Evolutionary conservation across 64 coral and sea anemone genomes (phyloP).

Genomic region (Acropora yongei): DNA sequence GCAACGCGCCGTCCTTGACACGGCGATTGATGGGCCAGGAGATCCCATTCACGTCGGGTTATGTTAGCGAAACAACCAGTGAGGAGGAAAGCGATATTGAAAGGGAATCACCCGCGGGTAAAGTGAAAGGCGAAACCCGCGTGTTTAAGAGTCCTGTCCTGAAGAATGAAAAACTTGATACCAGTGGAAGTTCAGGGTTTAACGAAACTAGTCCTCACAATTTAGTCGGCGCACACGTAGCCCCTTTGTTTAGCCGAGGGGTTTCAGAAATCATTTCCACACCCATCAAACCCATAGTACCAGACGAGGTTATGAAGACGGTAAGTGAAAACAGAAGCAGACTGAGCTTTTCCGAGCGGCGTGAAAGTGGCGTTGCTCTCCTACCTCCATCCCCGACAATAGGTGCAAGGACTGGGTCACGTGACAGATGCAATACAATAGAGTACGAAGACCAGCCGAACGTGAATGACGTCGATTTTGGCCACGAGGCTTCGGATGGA

Average conservation of each 20-base stretch:
- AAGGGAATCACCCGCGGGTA: background rate
- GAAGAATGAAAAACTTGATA: background rate
- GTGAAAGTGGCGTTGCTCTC: conserved; percentile 18
- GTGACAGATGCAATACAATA: conserved; percentile 20
- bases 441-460: conserved; percentile 8
- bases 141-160: background rate
- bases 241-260: background rate
- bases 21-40: background rate
- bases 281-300: background rate
- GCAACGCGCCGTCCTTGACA: background rate
- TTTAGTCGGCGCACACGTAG: background rate
- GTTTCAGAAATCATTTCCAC: background rate
- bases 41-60: conserved; percentile 2
- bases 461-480: background rate
- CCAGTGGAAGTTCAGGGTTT: conserved; percentile 43
- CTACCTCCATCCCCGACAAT: conserved; percentile 25
- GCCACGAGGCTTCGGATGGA: background rate
- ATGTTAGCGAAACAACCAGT: conserved; percentile 26
- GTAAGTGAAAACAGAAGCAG: background rate
- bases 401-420: background rate
- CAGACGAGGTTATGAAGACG: conserved; percentile 10
- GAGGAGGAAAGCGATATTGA: background rate
- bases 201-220: conserved; percentile 8
- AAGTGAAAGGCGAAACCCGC: background rate
- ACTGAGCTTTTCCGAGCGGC: background rate